Conservation (phyloP, 2,113 vertebrate genomes). For the Prochilodus magdalenae region DNA sequence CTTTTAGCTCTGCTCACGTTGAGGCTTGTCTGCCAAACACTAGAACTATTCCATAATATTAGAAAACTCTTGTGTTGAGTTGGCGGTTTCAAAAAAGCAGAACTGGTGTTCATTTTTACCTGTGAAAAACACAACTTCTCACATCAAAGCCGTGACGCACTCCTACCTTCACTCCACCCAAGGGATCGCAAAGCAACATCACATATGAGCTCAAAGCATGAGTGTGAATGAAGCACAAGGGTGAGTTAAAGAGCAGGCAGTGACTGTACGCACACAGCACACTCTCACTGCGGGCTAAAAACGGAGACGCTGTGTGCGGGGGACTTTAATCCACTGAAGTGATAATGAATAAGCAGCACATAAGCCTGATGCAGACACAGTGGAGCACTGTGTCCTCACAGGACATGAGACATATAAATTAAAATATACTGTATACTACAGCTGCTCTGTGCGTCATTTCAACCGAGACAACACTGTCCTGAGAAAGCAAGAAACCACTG, state of each 20-base stretch:
- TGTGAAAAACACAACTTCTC: neutral
- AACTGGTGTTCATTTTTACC: neutral
- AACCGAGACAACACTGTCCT: no score
- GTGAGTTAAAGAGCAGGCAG: neutral
- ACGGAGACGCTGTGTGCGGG: neutral
- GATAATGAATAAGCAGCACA: neutral
- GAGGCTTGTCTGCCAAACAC: no score
- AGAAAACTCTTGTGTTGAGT: no score
- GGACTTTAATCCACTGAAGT: neutral
- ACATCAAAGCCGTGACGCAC: neutral
- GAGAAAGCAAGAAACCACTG: no score
- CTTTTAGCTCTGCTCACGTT: no score
- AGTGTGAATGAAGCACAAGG: neutral
- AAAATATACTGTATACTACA: neutral
- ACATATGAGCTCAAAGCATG: neutral
- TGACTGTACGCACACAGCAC: neutral
- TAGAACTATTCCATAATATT: no score
- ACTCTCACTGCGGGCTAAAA: neutral
- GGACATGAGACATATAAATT: neutral
- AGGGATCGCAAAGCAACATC: neutral
- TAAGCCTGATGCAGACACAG: neutral
- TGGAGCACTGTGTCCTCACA: neutral
- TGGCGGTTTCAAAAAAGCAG: neutral
- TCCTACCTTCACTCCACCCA: neutral
- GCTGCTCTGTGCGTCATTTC: no score